A percentile compares a stretch with the other conserved stretches of the same genome.
These are phyloP conservation scores for Apeltes quadracus DNA, from an alignment of 2,113 vertebrate genomes.

Conservation along the genomic window DNA sequence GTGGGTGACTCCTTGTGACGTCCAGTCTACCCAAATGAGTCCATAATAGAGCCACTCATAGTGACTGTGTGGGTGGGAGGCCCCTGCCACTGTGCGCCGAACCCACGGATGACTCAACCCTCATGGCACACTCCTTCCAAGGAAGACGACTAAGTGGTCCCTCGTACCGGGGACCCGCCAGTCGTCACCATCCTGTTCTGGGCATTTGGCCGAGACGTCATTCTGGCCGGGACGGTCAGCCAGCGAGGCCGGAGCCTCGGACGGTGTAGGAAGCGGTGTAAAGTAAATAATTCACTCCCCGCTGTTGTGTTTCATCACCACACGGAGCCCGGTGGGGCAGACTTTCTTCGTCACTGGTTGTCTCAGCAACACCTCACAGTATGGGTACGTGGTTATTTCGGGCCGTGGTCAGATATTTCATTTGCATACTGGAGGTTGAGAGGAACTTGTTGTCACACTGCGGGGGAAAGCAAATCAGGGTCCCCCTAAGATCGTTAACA, in stretches of 20 bases:
- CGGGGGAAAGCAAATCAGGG: neutral
- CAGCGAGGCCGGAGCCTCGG: constrained; percentile 29
- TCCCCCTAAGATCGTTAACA: neutral
- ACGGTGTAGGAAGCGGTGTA: constrained; percentile 62
- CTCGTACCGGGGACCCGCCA: constrained; percentile 14
- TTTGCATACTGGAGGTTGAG: constrained; percentile 40
- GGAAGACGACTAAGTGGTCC: constrained; percentile 33
- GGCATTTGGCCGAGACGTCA: constrained; percentile 37
- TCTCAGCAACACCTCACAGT: constrained; percentile 61
- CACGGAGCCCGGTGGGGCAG: constrained; percentile 41
- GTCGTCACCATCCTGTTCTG: constrained; percentile 31
- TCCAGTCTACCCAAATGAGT: constrained; percentile 29
- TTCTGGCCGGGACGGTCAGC: constrained; percentile 35
- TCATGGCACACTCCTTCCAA: constrained; percentile 36
- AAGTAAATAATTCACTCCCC: constrained; percentile 63
- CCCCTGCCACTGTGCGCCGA: constrained; percentile 43
- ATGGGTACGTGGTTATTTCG: constrained; percentile 68
- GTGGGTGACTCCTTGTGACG: constrained; percentile 49
- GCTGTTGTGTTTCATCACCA: constrained; percentile 62
- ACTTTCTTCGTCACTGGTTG: constrained; percentile 62
- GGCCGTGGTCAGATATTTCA: constrained; percentile 41
- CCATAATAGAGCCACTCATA: constrained; percentile 36
- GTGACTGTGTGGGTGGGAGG: constrained; percentile 48
- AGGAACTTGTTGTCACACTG: neutral
- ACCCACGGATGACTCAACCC: constrained; percentile 58